Base-by-base conservation (phyloP, 2,113 vertebrate genomes). In the Actenoides lindsayi region DNA sequence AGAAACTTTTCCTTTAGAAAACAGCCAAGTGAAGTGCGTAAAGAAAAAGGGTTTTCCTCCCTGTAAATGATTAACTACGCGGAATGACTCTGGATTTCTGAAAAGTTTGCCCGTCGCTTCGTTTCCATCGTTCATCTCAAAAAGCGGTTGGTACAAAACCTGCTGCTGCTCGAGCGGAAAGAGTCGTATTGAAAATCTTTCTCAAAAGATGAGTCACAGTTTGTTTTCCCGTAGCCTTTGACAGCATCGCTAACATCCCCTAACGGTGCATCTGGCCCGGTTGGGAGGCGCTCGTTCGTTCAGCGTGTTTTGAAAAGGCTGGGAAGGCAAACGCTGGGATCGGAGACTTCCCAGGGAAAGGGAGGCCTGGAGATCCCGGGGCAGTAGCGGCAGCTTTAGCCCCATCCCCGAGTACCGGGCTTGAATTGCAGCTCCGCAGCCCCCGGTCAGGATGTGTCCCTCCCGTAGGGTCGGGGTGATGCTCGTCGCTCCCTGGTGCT, bases 151-250 rank as follows among this genome's bases (percentile, higher is more conserved):
- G 27, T 89, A 44, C 84, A 84, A 91, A 33, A 14, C 27, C 12
- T 12, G 57, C 46, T 87, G 88, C 75, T 75, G 51, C 69, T 84
- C 16, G 65, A 91, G 65, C 33, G n/a, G 73, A 56, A 89, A 87
- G 80, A 51, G 65, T 68, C 60, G 76, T 75, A 51, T 83, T 90
- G 74, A 44, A 86, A 81, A 48, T 71, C 57, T 56, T 92, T 81
- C 16, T 1, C 7, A 60, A 78, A 73, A 73, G 37, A 59, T 91
- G 83, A 96, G 35, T 94, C 94, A 93, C 5, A 88, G 90, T 97
- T 96, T 96, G 67, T 95, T 87, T 95, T 87, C 88, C 87, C 41
- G n/a, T 44, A 81, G 93, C 67, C 48, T 94, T 89, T 94, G 48
- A 70, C 91, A 94, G 91, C 91, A 42, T 54, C 33, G 62, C 95